Conservation (phyloP, 1,140 invertebrate species). For the Drosophila kohkoa region DNA sequence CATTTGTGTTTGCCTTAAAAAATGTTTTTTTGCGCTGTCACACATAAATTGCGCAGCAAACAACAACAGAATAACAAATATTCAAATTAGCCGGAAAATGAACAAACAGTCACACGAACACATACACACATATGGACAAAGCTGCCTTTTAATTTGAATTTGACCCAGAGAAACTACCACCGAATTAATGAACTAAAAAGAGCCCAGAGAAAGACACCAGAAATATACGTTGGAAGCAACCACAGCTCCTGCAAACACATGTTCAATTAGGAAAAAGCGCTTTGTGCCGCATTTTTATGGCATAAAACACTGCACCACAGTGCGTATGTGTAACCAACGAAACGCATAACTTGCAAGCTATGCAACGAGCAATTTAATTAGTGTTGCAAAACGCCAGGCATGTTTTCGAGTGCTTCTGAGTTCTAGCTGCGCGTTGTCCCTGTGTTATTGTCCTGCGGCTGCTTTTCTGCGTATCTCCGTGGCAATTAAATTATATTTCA, state of each 20-base stretch:
- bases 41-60: constrained; percentile 63
- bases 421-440: constrained; percentile 5
- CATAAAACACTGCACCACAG: constrained; percentile 15
- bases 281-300: constrained; percentile 49
- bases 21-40: constrained; percentile 34
- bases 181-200: constrained; percentile 74
- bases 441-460: constrained; percentile 2
- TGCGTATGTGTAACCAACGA: constrained; percentile 29
- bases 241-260: constrained; percentile 57
- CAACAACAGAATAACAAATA: constrained; percentile 32
- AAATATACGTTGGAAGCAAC: constrained; percentile 23
- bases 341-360: constrained; percentile 37
- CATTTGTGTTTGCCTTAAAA: constrained; percentile 60
- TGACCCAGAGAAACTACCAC: constrained; percentile 34
- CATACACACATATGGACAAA: constrained; percentile 26
- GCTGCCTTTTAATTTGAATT: constrained; percentile 75
- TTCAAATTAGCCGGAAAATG: constrained; percentile 40
- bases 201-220: constrained; percentile 19
- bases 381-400: constrained; percentile 33
- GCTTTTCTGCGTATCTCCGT: not conserved
- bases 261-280: constrained; percentile 68
- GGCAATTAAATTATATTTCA: constrained; percentile 60
- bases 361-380: constrained; percentile 45
- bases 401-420: constrained; percentile 29
- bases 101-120: constrained; percentile 3